These are phyloP conservation scores for Pachyrhynchus sulphureomaculatus DNA, from an alignment of 1,140 invertebrate genomes.

Conservation along the genomic window DNA sequence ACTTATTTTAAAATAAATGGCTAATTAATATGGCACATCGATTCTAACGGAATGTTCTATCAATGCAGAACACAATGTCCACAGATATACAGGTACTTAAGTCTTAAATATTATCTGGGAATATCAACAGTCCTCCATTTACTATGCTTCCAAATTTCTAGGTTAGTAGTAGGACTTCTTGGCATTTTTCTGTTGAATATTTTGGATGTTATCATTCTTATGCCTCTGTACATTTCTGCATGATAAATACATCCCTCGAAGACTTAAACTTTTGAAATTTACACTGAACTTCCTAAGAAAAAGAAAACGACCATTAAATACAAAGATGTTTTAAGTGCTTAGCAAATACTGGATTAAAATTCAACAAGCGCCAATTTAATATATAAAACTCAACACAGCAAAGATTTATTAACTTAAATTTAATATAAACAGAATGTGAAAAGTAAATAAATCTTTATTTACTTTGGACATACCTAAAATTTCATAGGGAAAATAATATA, in stretches of 20 bases:
- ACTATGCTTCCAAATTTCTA: slow-evolving; percentile 48
- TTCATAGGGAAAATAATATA: neutral
- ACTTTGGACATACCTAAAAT: slow-evolving; percentile 9
- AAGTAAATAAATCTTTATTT: slow-evolving; percentile 8
- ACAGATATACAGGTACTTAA: slow-evolving; percentile 3
- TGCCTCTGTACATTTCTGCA: slow-evolving; percentile 30
- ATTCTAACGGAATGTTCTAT: slow-evolving; percentile 2
- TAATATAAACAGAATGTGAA: slow-evolving; percentile 9
- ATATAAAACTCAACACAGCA: neutral
- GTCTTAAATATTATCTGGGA: slow-evolving; percentile 42
- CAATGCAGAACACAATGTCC: neutral
- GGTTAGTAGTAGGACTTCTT: slow-evolving; percentile 31
- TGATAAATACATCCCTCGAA: slow-evolving; percentile 44
- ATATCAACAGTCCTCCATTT: slow-evolving; percentile 48
- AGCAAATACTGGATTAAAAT: neutral
- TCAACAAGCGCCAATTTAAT: neutral
- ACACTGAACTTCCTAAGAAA: neutral
- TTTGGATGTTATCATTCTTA: slow-evolving; percentile 22
- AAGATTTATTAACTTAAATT: neutral
- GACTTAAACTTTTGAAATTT: neutral
- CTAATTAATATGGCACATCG: slow-evolving; percentile 18
- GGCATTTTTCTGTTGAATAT: slow-evolving; percentile 34
- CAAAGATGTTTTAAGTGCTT: neutral
- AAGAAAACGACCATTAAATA: neutral
- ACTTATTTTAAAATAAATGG: slow-evolving; percentile 25